Base-by-base conservation (phyloP, 1,140 invertebrate species). In the Anastrepha obliqua region DNA sequence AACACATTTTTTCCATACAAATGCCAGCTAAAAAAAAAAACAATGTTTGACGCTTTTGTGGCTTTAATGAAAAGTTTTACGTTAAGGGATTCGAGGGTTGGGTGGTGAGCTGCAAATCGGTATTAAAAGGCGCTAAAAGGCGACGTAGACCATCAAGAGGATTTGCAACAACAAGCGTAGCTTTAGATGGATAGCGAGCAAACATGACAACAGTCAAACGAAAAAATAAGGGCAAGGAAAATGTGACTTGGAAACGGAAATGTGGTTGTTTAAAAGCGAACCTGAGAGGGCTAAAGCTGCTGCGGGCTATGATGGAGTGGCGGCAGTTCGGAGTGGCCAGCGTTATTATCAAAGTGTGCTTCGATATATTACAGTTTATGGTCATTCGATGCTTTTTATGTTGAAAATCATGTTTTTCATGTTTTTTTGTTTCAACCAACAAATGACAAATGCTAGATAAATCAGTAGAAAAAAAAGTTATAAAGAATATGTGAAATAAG, bases 21-120 rank as follows among this genome's bases (percentile, higher is more conserved):
- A 74, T 8, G 55, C 67, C 39, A 44, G 39, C 44, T 15, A 42
- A 42, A 74, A 44, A 74, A n/a, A 74, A 44, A 44, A 74, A n/a
- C 44, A 44, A 44, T 74, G 42, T 74, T 67, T 74, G 42, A 74
- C 67, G 67, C 42, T 74, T 74, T 74, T 74, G 67, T 47, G 67
- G 67, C 67, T 74, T 74, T 74, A 74, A 74, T 74, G 67, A 74
- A 74, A 47, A n/a, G 13, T 44, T 74, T 74, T 8, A 39, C 39
- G 13, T 74, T 39, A 47, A 74, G 42, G 29, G 15, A 74, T 15
- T 47, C 15, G 65, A 62, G 9, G 60, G 60, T 62, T n/a, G 60
- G 60, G 9, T n/a, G 17, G 60, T 4, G 42, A 13, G 67, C 42
- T 3, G 42, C 39, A 62, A 62, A 62, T 8, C 60, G 60, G 67